These are phyloP conservation scores for Bellardia pandia DNA, from an alignment of 2,888 invertebrate species.

Conservation along the genomic window DNA sequence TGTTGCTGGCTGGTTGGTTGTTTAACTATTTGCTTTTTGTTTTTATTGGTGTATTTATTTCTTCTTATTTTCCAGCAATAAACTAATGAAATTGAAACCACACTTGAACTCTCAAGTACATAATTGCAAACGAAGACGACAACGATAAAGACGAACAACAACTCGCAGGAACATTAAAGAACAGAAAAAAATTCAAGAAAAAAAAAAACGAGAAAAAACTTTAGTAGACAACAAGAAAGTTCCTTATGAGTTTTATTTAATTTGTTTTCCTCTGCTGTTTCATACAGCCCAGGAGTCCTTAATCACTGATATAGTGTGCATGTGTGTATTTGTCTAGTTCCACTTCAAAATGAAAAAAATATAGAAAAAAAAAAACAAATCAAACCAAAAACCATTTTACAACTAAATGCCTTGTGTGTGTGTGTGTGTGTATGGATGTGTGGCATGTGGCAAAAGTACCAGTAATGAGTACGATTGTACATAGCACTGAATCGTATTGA, in stretches of 20 bases:
- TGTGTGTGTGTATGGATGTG: constrained; percentile 2
- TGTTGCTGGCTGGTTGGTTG: constrained; percentile 39
- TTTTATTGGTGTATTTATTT: constrained; percentile 27
- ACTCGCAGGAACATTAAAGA: not conserved
- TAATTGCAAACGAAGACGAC: constrained; percentile 57
- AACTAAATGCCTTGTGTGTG: constrained; percentile 27
- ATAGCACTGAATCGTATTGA: constrained; percentile 66
- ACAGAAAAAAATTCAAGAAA: not conserved
- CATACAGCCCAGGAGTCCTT: not conserved
- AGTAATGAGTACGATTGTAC: constrained; percentile 60
- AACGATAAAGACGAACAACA: constrained; percentile 29
- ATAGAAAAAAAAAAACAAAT: constrained; percentile 16
- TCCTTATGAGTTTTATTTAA: constrained; percentile 58
- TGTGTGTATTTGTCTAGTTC: constrained; percentile 1
- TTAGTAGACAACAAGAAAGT: constrained; percentile 47
- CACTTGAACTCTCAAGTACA: constrained; percentile 70
- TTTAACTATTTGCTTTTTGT: constrained; percentile 54
- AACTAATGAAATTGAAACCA: constrained; percentile 73
- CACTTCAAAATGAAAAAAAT: constrained; percentile 18
- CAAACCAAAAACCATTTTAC: constrained; percentile 49
- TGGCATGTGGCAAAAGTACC: constrained; percentile 58
- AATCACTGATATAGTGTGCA: not conserved
- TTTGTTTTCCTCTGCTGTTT: constrained; percentile 44
- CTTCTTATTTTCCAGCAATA: constrained; percentile 49
- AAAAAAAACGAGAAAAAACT: constrained; percentile 30